Percentiles rank a stretch among this genome's conserved stretches.
phyloP scores from a whole-genome alignment of 1,140 invertebrate genomes.

The Drosophila melanica region DNA sequence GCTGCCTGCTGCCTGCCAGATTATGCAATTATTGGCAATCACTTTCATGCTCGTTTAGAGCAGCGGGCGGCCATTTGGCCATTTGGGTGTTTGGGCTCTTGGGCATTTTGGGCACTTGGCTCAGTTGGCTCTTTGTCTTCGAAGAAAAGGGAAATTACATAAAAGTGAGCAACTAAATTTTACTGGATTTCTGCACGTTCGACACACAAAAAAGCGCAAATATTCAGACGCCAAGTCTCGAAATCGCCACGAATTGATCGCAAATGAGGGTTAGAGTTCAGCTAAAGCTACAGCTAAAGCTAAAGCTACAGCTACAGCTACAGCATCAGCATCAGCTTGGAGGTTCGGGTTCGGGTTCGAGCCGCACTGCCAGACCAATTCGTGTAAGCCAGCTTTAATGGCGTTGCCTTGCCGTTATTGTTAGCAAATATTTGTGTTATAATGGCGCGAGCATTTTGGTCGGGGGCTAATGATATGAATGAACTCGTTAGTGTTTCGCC shows the following conservation, averaged over 20 bases:
- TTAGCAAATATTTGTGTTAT: conserved; percentile 82
- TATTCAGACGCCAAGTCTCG: conserved; percentile 64
- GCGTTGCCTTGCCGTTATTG: conserved; percentile 73
- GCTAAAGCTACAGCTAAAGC: conserved; percentile 1
- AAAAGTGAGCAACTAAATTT: conserved; percentile 83
- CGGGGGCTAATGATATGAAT: conserved; percentile 74
- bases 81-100: conserved; percentile 1
- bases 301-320: background rate
- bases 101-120: conserved; percentile 28
- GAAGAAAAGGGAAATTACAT: conserved; percentile 82
- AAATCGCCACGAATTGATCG: conserved; percentile 82
- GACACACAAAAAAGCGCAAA: conserved; percentile 66
- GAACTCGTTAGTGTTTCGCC: conserved; percentile 62
- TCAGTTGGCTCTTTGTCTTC: conserved; percentile 30
- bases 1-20: conserved; percentile 47
- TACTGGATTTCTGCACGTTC: conserved; percentile 75
- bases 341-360: conserved; percentile 7
- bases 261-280: conserved; percentile 82
- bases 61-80: conserved; percentile 60
- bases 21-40: conserved; percentile 82
- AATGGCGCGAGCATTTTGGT: conserved; percentile 72
- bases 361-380: conserved; percentile 30
- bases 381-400: conserved; percentile 60
- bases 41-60: conserved; percentile 79
- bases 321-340: background rate